Conservation (phyloP, 35 echinoderm and acorn worm species). For the Apostichopus parvimensis region DNA sequence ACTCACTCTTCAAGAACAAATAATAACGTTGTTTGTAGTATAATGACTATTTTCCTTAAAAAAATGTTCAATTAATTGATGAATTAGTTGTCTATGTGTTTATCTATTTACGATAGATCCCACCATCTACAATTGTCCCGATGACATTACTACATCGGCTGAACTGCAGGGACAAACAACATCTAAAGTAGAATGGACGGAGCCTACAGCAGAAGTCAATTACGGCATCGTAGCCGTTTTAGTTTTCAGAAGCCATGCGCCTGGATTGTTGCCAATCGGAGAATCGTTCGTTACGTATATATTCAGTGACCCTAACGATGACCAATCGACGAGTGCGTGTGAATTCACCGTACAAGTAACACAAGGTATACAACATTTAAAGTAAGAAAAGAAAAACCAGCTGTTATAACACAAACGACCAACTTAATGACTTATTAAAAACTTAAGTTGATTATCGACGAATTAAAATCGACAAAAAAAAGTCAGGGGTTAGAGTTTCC, state of each 20-base stretch:
- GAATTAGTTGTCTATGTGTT: no score
- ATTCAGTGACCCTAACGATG: background rate
- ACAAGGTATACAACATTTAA: background rate
- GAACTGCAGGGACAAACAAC: background rate
- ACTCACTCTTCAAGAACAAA: no score
- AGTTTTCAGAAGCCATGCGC: background rate
- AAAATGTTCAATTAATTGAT: no score
- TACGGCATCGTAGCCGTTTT: background rate
- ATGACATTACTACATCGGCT: background rate
- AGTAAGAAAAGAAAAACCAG: no score
- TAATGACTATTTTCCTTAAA: no score
- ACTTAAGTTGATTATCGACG: no score
- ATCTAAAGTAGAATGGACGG: constrained; percentile 2
- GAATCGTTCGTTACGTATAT: constrained; percentile 40
- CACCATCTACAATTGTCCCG: constrained; percentile 25
- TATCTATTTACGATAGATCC: background rate
- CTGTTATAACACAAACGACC: no score
- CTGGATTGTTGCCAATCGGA: constrained; percentile 1
- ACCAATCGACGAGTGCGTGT: background rate
- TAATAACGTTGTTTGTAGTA: no score
- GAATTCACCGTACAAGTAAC: constrained; percentile 20
- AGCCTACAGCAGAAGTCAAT: constrained; percentile 4
- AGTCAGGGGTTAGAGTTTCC: no score
- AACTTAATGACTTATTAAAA: no score
- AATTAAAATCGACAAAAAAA: no score